These are phyloP conservation scores for Xestia c-nigrum DNA, from an alignment of 2,888 invertebrate species.

Conservation along the genomic window DNA sequence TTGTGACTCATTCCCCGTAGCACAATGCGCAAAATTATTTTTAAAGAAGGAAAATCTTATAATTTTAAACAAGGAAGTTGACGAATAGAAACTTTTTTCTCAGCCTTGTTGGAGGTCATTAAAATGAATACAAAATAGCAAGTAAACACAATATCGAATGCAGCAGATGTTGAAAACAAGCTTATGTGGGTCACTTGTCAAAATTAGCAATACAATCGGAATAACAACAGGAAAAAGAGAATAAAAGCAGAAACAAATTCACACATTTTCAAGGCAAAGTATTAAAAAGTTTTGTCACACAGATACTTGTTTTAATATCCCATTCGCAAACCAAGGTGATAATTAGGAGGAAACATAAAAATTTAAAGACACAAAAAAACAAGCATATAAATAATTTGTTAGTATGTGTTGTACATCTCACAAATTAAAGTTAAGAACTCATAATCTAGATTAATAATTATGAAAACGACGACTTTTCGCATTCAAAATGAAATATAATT, in stretches of 20 bases:
- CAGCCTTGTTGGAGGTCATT: slow-evolving; percentile 38
- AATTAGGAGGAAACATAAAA: slow-evolving; percentile 46
- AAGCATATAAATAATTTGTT: slow-evolving; percentile 40
- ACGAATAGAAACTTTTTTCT: slow-evolving; percentile 10
- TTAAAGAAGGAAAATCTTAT: neutral
- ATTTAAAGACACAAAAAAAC: slow-evolving; percentile 39
- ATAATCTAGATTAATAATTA: slow-evolving; percentile 38
- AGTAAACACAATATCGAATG: slow-evolving; percentile 29
- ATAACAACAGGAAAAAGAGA: slow-evolving; percentile 60
- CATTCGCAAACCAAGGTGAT: slow-evolving; percentile 40
- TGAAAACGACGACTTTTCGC: slow-evolving; percentile 12
- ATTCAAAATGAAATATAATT: slow-evolving; percentile 25
- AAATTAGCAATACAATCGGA: slow-evolving; percentile 47
- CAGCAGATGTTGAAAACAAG: slow-evolving; percentile 41
- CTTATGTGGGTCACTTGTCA: slow-evolving; percentile 56
- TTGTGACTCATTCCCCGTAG: slow-evolving; percentile 19
- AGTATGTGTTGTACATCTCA: slow-evolving; percentile 13
- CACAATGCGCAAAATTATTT: slow-evolving; percentile 24
- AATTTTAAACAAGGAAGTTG: slow-evolving; percentile 19
- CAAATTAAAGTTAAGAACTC: slow-evolving; percentile 13
- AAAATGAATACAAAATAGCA: slow-evolving; percentile 40
- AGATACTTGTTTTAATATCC: slow-evolving; percentile 26
- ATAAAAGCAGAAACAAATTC: slow-evolving; percentile 35
- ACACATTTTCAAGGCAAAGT: slow-evolving; percentile 55
- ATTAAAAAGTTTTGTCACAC: slow-evolving; percentile 27